Evolutionary conservation across 2,113 vertebrate genomes (phyloP).

Genomic region (Brachionichthys hirsutus): DNA sequence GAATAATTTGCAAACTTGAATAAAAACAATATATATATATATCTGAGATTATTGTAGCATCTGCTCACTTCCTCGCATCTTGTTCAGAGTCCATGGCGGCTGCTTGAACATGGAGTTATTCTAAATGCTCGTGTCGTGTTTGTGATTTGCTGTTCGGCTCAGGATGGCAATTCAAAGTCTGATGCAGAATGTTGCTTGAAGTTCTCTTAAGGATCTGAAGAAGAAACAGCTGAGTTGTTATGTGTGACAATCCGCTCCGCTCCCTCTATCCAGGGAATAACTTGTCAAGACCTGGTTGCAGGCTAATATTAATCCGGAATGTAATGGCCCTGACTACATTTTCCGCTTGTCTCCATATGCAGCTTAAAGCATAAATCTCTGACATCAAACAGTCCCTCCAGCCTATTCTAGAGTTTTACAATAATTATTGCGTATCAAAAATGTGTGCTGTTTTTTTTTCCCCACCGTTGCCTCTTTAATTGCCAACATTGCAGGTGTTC

Average conservation of each 20-base stretch:
- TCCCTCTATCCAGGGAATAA: constrained; percentile 63
- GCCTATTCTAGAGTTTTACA: constrained; percentile 61
- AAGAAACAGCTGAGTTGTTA: constrained; percentile 39
- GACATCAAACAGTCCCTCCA: constrained; percentile 64
- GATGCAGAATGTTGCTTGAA: constrained; percentile 38
- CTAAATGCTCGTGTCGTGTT: constrained; percentile 17
- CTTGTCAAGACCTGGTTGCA: constrained; percentile 64
- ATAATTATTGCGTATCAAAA: constrained; percentile 60
- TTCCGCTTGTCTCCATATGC: constrained; percentile 57
- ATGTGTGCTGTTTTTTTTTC: constrained; percentile 34
- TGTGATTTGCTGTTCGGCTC: constrained; percentile 13
- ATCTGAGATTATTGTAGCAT: constrained; percentile 30
- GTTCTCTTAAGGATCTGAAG: constrained; percentile 42
- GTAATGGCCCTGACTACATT: constrained; percentile 66
- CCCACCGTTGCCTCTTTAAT: constrained; percentile 40
- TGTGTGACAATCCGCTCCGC: constrained; percentile 56
- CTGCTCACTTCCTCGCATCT: neutral
- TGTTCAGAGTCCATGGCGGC: constrained; percentile 15
- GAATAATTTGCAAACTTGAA: constrained; percentile 62
- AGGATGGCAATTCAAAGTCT: constrained; percentile 40
- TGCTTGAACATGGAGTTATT: constrained; percentile 26
- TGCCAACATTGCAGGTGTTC: constrained; percentile 57
- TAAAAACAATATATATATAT: constrained; percentile 54
- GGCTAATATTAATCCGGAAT: constrained; percentile 72
- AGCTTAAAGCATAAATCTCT: constrained; percentile 67